Conservation (phyloP, 2,888 invertebrate species). For the Nephrotoma flavescens region DNA sequence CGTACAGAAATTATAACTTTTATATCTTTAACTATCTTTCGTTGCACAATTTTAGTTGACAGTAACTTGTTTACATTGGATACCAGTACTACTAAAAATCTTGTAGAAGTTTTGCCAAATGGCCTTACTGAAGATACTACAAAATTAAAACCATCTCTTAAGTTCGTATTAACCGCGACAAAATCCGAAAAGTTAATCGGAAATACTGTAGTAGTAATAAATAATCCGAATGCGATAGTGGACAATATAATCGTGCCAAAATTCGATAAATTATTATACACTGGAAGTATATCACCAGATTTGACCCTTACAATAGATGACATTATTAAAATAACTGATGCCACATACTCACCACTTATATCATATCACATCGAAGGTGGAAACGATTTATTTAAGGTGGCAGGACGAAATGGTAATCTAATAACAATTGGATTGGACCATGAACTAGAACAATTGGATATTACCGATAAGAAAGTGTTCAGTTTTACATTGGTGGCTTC, state of each 20-base stretch:
- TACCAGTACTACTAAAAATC: not conserved
- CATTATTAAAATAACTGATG: not conserved
- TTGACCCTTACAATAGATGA: not conserved
- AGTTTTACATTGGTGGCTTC: not conserved
- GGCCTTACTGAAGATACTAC: not conserved
- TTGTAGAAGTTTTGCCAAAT: not conserved
- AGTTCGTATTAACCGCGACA: not conserved
- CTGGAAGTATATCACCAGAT: not conserved
- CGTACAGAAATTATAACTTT: too few species aligned
- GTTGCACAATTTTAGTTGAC: too few species aligned
- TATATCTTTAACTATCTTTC: too few species aligned
- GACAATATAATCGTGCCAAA: not conserved
- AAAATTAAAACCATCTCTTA: not conserved
- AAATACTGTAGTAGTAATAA: not conserved
- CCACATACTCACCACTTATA: not conserved
- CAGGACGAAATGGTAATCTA: not conserved
- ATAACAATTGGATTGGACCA: not conserved
- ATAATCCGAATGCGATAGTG: not conserved
- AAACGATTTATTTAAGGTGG: not conserved
- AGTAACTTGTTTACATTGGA: too few species aligned
- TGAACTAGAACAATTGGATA: not conserved
- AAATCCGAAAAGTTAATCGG: not conserved
- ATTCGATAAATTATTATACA: not conserved
- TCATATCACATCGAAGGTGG: not conserved
- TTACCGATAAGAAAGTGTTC: not conserved